phyloP scores from a whole-genome alignment of 2,888 invertebrate genomes.

The Erpobdella octoculata region DNA sequence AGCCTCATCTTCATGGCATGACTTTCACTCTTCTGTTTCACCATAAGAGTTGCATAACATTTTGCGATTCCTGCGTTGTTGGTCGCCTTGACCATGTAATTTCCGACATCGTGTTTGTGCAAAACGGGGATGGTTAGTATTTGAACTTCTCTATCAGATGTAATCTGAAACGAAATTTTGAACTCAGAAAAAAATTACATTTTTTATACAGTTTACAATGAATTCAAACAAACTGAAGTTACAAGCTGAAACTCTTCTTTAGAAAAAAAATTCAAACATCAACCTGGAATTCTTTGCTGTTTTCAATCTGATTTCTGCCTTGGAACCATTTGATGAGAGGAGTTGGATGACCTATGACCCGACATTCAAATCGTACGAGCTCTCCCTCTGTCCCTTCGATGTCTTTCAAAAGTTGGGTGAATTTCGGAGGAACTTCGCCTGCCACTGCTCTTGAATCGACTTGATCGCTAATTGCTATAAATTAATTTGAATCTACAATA shows the following conservation, averaged over 20 bases:
- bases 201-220: neutral
- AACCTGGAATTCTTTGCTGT: conserved; percentile 60
- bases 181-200: neutral
- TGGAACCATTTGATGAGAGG: conserved; percentile 70
- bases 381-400: conserved; percentile 62
- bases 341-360: conserved; percentile 49
- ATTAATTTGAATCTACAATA: neutral
- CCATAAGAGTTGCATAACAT: conserved; percentile 69
- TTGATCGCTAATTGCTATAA: neutral
- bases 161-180: conserved; percentile 40
- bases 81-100: conserved; percentile 68
- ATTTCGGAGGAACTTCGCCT: conserved; percentile 48
- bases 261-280: neutral
- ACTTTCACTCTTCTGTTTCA: conserved; percentile 44
- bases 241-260: neutral
- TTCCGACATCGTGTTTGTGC: conserved; percentile 65
- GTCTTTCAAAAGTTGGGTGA: conserved; percentile 60
- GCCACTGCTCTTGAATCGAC: conserved; percentile 27
- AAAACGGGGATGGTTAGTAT: conserved; percentile 63
- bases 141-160: conserved; percentile 49
- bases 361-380: conserved; percentile 48
- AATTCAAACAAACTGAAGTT: neutral
- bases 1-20: conserved; percentile 35
- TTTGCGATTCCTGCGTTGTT: conserved; percentile 69
- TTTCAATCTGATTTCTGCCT: conserved; percentile 62